Evolutionary conservation across 2,113 vertebrate species (phyloP).

Genomic region (Clupea harengus): DNA sequence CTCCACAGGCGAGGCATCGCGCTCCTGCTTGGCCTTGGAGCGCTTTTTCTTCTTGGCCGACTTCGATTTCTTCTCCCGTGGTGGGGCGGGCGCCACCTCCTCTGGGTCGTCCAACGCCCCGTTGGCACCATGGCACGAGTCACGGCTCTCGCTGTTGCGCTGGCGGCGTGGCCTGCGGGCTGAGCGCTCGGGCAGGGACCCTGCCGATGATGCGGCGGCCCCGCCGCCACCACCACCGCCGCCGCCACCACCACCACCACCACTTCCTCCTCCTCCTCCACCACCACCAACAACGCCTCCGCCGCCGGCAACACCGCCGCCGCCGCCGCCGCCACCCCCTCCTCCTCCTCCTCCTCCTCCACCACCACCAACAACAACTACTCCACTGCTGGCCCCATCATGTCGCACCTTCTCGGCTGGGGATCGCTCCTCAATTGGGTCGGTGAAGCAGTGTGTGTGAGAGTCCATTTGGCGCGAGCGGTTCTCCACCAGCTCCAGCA

Average conservation of each 20-base stretch:
- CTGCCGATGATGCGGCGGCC: conserved; percentile 56
- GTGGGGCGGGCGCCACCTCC: conserved; percentile 82
- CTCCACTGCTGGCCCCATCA: conserved; percentile 41
- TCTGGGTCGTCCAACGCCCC: conserved; percentile 76
- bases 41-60: conserved; percentile 93
- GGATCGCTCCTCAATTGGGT: conserved; percentile 80
- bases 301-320: no score
- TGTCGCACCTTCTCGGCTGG: conserved; percentile 69
- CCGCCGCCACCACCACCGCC: background rate
- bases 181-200: conserved; percentile 73
- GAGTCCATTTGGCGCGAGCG: conserved; percentile 93
- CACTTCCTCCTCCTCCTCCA: background rate
- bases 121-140: conserved; percentile 87
- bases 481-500: conserved; percentile 94
- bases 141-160: conserved; percentile 91
- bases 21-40: conserved; percentile 91
- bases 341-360: no score
- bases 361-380: no score
- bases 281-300: background rate
- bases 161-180: conserved; percentile 87
- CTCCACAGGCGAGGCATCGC: conserved; percentile 91
- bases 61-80: conserved; percentile 91
- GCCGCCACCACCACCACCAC: background rate
- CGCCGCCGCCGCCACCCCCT: background rate
- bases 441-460: conserved; percentile 86